phyloP scores from a whole-genome alignment of 2,888 invertebrate genomes.

The Dynastes tityus region DNA sequence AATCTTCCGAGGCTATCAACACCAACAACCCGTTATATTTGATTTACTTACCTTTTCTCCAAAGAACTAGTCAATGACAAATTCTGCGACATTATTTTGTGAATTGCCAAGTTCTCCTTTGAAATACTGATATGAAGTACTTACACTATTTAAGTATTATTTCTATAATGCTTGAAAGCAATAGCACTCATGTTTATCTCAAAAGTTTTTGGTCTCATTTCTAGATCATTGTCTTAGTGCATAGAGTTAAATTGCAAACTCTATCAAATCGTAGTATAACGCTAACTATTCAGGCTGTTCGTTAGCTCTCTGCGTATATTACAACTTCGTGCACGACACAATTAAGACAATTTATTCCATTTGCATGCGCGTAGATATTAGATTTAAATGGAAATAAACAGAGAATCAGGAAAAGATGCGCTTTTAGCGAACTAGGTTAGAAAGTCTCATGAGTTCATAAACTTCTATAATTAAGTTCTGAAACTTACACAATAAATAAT shows the following conservation, averaged over 20 bases:
- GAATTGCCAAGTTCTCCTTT: too few species aligned
- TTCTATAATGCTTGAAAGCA: too few species aligned
- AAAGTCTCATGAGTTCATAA: conserved; percentile 13
- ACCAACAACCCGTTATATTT: too few species aligned
- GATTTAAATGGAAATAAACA: conserved; percentile 22
- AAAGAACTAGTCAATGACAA: too few species aligned
- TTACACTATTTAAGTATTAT: too few species aligned
- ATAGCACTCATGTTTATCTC: too few species aligned
- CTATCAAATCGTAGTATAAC: background rate
- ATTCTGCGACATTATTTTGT: too few species aligned
- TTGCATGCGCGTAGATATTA: conserved; percentile 3
- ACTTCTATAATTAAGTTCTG: conserved; percentile 23
- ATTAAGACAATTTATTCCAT: background rate
- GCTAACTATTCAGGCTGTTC: background rate
- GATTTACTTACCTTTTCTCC: too few species aligned
- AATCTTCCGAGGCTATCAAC: too few species aligned
- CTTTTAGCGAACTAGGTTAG: conserved; percentile 26
- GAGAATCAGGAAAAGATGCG: background rate
- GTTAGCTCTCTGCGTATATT: background rate
- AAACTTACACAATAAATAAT: conserved; percentile 18
- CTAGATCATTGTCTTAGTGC: too few species aligned
- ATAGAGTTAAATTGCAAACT: background rate
- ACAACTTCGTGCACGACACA: background rate
- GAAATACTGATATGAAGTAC: too few species aligned
- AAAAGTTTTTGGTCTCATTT: too few species aligned